Percentiles rank a stretch among this genome's conserved stretches.
Evolutionary conservation across 2,888 invertebrate genomes (phyloP).

Genomic region (Seladonia tumulorum): DNA sequence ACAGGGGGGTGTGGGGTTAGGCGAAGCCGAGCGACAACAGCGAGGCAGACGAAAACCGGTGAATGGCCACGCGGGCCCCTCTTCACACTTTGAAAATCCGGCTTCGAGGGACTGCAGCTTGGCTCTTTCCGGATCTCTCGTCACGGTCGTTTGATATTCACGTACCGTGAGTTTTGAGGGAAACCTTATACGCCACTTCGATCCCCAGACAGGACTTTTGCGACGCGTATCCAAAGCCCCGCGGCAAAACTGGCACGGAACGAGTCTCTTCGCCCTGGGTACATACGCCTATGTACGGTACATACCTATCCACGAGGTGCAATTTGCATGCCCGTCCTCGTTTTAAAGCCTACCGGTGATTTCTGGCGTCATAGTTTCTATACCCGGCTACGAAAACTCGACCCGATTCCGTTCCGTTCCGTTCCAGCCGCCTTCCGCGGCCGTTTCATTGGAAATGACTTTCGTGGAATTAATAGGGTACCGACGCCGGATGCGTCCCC

Average conservation of each 20-base stretch:
- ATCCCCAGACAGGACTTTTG: slow-evolving; percentile 69
- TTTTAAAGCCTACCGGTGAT: slow-evolving; percentile 70
- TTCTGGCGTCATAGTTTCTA: slow-evolving; percentile 63
- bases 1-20: neutral
- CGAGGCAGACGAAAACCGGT: neutral
- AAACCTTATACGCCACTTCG: slow-evolving; percentile 67
- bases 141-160: slow-evolving; percentile 70
- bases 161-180: slow-evolving; percentile 65
- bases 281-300: slow-evolving; percentile 43
- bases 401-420: slow-evolving; percentile 37
- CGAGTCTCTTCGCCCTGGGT: slow-evolving; percentile 57
- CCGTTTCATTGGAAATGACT: slow-evolving; percentile 2
- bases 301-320: slow-evolving; percentile 51
- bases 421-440: neutral
- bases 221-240: slow-evolving; percentile 64
- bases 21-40: neutral
- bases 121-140: slow-evolving; percentile 63
- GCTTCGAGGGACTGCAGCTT: slow-evolving; percentile 56
- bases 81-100: slow-evolving; percentile 64
- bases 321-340: slow-evolving; percentile 71
- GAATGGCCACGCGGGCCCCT: slow-evolving; percentile 42
- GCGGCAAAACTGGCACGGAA: slow-evolving; percentile 68
- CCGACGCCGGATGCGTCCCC: neutral
- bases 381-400: slow-evolving; percentile 58
- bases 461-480: slow-evolving; percentile 30